Base-by-base conservation (phyloP, 2,113 vertebrate species). In the Myotis brandtii region DNA sequence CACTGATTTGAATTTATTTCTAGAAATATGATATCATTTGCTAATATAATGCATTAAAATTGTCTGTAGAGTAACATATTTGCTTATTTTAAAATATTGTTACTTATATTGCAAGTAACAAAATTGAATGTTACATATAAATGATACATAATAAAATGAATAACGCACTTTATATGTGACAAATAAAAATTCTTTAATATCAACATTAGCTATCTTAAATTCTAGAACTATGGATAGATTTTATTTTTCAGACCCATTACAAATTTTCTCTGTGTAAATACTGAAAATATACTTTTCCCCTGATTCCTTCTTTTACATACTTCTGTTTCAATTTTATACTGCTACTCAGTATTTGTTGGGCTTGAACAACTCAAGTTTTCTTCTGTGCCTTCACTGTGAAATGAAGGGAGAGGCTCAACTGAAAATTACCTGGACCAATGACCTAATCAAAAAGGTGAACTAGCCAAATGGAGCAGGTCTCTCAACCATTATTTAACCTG, bases 181-280 rank as follows among this genome's bases (percentile, higher is more conserved):
- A 91, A 88, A 66, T 79, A 23, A 88, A 89, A 82, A 67, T 89
- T 40, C 12, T 75, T 77, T 93, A 77, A 16, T 40, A 86, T 18
- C 79, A 23, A 34, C 1, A 79, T 48, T 86, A 23, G 30, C 25
- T 72, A 50, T 25, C 11, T 66, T 37, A 86, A 23, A 17, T 67
- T 48, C 32, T 82, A 62, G 37, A 91, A 82, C 30, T n/a, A 46
- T 59, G n/a, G 43, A 11, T 56, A 85, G 46, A 82, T 56, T 95
- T 88, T 91, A 66, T 52, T 86, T 86, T 95, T 86, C 32, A 54
- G 43, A 56, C n/a, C 23, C 3, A 32, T 79, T 43, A 32, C 0
- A 91, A 75, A 43, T 37, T 93, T 86, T 46, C 37, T 23, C 46
- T 62, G 0, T 40, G 77, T 89, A 79, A 89, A 96, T 52, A 56